Conservation (phyloP, 92 coral and sea anemone genomes). For the Palythoa heliodiscus region DNA sequence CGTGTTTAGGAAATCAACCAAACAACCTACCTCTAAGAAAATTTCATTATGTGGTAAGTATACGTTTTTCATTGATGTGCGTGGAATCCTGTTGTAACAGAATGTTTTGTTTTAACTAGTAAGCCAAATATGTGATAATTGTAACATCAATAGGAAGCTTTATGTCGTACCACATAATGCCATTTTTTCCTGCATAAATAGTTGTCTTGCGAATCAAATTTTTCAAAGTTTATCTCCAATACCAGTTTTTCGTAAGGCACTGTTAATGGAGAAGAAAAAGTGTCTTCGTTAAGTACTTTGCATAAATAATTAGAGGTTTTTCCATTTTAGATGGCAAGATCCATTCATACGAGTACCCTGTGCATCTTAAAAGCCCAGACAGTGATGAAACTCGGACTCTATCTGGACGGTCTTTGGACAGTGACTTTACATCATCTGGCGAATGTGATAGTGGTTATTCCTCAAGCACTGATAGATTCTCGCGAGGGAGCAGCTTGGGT, state of each 20-base stretch:
- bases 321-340: conserved; percentile 61
- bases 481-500: conserved; percentile 28
- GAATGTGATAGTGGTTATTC: conserved; percentile 88
- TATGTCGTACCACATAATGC: too few relatives aligned
- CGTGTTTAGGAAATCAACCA: conserved; percentile 32
- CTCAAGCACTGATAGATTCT: conserved; percentile 63
- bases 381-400: conserved; percentile 42
- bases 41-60: conserved; percentile 16
- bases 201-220: too few relatives aligned
- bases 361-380: conserved; percentile 41
- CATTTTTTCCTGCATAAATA: too few relatives aligned
- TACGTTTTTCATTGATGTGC: background rate
- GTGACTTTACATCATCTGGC: conserved; percentile 65
- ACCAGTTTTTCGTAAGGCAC: too few relatives aligned
- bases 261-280: too few relatives aligned
- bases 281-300: too few relatives aligned
- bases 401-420: conserved; percentile 64
- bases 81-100: background rate
- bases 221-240: too few relatives aligned
- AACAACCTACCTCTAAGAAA: conserved; percentile 23
- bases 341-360: conserved; percentile 76
- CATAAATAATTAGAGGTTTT: background rate
- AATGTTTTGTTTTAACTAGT: too few relatives aligned
- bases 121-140: too few relatives aligned
- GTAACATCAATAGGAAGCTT: too few relatives aligned